These are phyloP conservation scores for Ecdyonurus torrentis DNA, from an alignment of 2,888 invertebrate genomes.

Conservation along the genomic window DNA sequence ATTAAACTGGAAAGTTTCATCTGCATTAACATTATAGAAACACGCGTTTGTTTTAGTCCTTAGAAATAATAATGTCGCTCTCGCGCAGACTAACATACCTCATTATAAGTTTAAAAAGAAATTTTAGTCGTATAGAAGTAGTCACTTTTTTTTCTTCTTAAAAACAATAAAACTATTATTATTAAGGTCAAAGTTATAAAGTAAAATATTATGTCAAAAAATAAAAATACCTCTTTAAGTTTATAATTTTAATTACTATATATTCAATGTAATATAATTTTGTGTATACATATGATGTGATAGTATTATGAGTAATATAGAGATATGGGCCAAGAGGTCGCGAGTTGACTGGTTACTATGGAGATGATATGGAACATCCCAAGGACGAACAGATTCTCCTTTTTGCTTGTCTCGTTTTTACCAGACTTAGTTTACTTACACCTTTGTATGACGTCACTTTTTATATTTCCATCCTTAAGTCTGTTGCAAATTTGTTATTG, in stretches of 20 bases:
- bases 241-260: too few relatives aligned
- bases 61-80: too few relatives aligned
- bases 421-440: background rate
- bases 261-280: too few relatives aligned
- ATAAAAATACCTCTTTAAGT: too few relatives aligned
- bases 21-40: background rate
- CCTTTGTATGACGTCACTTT: background rate
- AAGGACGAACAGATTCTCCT: background rate
- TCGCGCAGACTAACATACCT: too few relatives aligned
- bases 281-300: too few relatives aligned
- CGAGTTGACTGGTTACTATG: background rate
- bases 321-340: background rate
- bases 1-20: background rate
- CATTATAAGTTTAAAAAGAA: background rate
- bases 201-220: too few relatives aligned
- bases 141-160: background rate
- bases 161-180: background rate
- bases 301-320: too few relatives aligned
- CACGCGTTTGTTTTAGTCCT: background rate
- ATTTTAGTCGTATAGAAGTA: too few relatives aligned
- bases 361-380: background rate
- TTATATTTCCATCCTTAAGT: too few relatives aligned
- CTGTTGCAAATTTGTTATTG: too few relatives aligned
- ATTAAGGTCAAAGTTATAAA: background rate
- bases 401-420: background rate